Evolutionary conservation across 2,797 vertebrate species (phyloP), one percentile per base, ranked within the genome.

Genomic region (Poecilia velifera): DNA sequence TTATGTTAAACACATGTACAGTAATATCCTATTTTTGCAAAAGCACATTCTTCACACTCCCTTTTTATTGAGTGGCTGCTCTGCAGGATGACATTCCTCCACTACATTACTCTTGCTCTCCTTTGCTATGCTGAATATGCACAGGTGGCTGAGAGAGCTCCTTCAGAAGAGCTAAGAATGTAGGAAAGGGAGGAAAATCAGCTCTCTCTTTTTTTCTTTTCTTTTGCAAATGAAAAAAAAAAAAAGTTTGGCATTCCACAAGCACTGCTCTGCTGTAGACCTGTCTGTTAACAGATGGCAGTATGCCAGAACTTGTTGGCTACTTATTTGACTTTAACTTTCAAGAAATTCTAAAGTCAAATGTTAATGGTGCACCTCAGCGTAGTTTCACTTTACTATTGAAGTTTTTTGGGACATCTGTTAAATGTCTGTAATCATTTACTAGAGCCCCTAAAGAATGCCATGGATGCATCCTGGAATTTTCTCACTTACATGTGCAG

Each of bases 181-280:
- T 83, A 89, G 80, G 82, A 87, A 90, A 88, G 73, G 82, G 84
- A 88, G 85, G 86, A 86, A 91, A 93, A 91, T 91, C 89, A 89
- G 88, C 79, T 79, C 79, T 79, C 77, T 31, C 46, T 80, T 73
- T 73, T 77, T 77, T 79, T n/a, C 49, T 68, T 45, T 72, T 76
- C 43, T 71, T 85, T 88, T 92, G 85, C 89, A 90, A 93, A 92
- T 93, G 91, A 31, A 41, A 41, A 41, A 95, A 95, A 92, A 92
- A 86, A 90, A 93, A 94, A 95, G 91, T 93, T 93, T 95, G 86
- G 90, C 89, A 95, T 96, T 96, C 95, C 94, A 83, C 68, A 53
- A 84, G 85, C 81, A 59, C 84, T 76, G 91, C 92, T 88, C 88
- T 88, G 91, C 91, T 91, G 91, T 92, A 91, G 92, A 91, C 86